phyloP scores from a whole-genome alignment of 2,113 vertebrate genomes.

The Gobio gobio region DNA sequence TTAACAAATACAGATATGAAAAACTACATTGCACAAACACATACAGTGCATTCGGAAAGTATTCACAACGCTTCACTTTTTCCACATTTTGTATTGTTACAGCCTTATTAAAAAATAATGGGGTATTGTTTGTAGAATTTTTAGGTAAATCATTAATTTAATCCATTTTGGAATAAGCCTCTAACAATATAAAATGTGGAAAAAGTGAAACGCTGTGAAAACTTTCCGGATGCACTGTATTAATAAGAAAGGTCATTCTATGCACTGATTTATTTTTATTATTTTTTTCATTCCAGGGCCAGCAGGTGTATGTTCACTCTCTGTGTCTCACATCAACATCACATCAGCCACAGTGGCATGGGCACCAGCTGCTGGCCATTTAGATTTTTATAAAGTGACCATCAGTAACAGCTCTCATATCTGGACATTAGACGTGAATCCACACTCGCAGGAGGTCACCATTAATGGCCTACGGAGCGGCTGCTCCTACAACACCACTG shows the following conservation, averaged over 20 bases:
- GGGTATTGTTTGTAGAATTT: too few species aligned
- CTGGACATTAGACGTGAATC: constrained; percentile 68
- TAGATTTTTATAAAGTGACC: constrained; percentile 82
- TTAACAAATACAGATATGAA: neutral
- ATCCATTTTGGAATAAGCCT: too few species aligned
- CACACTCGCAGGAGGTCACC: constrained; percentile 66
- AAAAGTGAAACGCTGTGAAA: too few species aligned
- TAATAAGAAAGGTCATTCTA: neutral
- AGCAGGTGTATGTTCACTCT: constrained; percentile 77
- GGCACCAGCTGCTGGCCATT: constrained; percentile 74
- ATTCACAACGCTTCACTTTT: too few species aligned
- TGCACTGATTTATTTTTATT: neutral
- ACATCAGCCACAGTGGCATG: constrained; percentile 80
- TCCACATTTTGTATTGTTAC: too few species aligned
- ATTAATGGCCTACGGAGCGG: constrained; percentile 75
- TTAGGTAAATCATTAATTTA: too few species aligned
- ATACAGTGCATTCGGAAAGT: too few species aligned
- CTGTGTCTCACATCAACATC: constrained; percentile 71
- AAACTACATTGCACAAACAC: neutral
- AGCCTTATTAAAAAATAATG: too few species aligned
- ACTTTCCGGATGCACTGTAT: too few species aligned
- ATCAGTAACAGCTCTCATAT: constrained; percentile 73
- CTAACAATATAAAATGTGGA: too few species aligned
- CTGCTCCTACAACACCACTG: constrained; percentile 79
- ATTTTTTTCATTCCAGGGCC: constrained; percentile 70